Percentiles rank a stretch among this genome's conserved stretches.
phyloP scores from a whole-genome alignment of 2,113 vertebrate species.

The Micronisus gabar region DNA sequence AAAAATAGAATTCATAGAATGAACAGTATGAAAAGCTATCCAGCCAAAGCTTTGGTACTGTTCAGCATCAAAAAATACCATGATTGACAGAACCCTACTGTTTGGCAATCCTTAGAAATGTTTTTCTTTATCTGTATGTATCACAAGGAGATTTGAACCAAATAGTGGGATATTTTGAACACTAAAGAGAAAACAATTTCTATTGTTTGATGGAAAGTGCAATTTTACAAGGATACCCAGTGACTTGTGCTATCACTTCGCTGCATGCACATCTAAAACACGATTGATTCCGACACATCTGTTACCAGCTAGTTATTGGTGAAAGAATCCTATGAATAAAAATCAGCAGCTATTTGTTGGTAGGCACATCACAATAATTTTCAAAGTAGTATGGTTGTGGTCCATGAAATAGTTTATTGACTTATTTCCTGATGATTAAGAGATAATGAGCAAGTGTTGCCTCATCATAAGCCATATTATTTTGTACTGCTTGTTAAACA shows the following conservation, averaged over 20 bases:
- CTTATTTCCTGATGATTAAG: slow-evolving; percentile 60
- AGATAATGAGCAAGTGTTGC: slow-evolving; percentile 5
- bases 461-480: neutral
- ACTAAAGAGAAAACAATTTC: slow-evolving; percentile 62
- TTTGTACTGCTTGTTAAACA: slow-evolving; percentile 1
- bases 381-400: slow-evolving; percentile 64
- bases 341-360: slow-evolving; percentile 77
- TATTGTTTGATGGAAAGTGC: slow-evolving; percentile 55
- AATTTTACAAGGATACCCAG: slow-evolving; percentile 60
- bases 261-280: slow-evolving; percentile 50
- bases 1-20: slow-evolving; percentile 48
- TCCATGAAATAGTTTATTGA: slow-evolving; percentile 76
- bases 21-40: neutral
- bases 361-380: slow-evolving; percentile 54
- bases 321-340: slow-evolving; percentile 83
- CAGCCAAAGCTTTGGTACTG: slow-evolving; percentile 1
- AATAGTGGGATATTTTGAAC: slow-evolving; percentile 53
- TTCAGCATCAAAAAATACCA: slow-evolving; percentile 39
- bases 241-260: slow-evolving; percentile 41
- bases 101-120: slow-evolving; percentile 45
- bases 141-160: slow-evolving; percentile 45
- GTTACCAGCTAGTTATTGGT: slow-evolving; percentile 72
- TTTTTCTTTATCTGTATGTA: slow-evolving; percentile 39
- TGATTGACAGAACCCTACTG: slow-evolving; percentile 64
- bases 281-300: slow-evolving; percentile 73